phyloP scores from a whole-genome alignment of 2,888 invertebrate genomes.

The Acanthoscelides obtectus region DNA sequence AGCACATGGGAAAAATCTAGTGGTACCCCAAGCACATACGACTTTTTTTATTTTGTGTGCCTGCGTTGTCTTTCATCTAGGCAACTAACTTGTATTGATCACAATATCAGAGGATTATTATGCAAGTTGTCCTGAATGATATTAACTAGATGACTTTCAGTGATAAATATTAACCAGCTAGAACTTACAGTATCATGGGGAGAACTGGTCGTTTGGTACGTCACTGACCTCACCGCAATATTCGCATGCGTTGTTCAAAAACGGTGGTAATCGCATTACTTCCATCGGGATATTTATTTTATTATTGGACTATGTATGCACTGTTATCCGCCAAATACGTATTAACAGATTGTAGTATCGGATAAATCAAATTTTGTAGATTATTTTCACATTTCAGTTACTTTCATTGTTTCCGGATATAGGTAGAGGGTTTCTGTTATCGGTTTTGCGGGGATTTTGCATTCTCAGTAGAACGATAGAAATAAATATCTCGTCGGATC shows the following conservation, averaged over 20 bases:
- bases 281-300: slow-evolving; percentile 33
- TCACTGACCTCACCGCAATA: slow-evolving; percentile 15
- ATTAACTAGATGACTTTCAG: no score
- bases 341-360: slow-evolving; percentile 21
- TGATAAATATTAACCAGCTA: no score
- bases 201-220: neutral
- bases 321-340: slow-evolving; percentile 17
- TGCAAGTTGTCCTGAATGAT: no score
- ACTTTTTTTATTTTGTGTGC: no score
- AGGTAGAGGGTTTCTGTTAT: slow-evolving; percentile 9
- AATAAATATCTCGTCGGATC: neutral
- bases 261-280: slow-evolving; percentile 39
- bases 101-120: no score
- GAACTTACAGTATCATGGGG: neutral
- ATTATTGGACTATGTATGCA: slow-evolving; percentile 29
- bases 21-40: no score
- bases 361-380: slow-evolving; percentile 20
- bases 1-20: no score
- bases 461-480: neutral
- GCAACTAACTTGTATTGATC: no score
- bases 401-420: slow-evolving; percentile 14
- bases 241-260: slow-evolving; percentile 23
- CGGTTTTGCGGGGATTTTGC: neutral
- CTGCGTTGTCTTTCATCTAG: no score
- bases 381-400: slow-evolving; percentile 19